Conservation (phyloP, 2,797 vertebrate species). For the Esox lucius region DNA sequence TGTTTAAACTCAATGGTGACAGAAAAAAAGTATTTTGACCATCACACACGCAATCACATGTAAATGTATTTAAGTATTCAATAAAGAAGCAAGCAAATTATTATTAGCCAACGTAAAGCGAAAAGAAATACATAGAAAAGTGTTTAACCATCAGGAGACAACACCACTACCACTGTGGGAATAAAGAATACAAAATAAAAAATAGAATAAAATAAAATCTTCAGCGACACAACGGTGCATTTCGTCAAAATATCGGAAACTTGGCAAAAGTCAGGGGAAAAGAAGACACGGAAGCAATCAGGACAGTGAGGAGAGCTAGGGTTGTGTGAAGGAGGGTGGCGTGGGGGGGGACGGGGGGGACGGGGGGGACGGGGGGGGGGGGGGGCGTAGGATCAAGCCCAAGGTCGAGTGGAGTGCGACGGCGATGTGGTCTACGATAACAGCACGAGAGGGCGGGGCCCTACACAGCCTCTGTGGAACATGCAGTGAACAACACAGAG, state of each 20-base stretch:
- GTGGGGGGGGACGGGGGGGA: conserved; percentile 30
- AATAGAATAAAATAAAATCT: conserved; percentile 27
- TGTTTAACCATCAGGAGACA: conserved; percentile 31
- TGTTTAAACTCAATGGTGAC: conserved; percentile 38
- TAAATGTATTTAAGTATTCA: conserved; percentile 63
- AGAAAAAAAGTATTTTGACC: conserved; percentile 42
- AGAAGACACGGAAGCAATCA: conserved; percentile 37
- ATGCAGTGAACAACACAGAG: conserved; percentile 64
- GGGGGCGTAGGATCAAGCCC: no score
- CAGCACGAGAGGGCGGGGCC: conserved; percentile 54
- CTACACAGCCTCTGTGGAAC: conserved; percentile 59
- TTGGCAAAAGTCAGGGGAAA: conserved; percentile 40
- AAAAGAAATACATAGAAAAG: conserved; percentile 42
- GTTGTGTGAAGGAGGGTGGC: conserved; percentile 27
- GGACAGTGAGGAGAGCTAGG: conserved; percentile 38
- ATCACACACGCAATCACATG: conserved; percentile 64
- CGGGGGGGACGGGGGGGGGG: background rate
- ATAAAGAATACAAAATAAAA: conserved; percentile 22
- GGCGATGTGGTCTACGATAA: conserved; percentile 42
- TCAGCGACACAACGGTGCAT: conserved; percentile 49
- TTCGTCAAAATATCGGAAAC: conserved; percentile 57
- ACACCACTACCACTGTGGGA: conserved; percentile 59
- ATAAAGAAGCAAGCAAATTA: conserved; percentile 70
- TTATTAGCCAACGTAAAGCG: conserved; percentile 51
- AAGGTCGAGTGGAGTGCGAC: conserved; percentile 23